Evolutionary conservation across 2,797 vertebrate species (phyloP).

Genomic region (Poecilia gillii): DNA sequence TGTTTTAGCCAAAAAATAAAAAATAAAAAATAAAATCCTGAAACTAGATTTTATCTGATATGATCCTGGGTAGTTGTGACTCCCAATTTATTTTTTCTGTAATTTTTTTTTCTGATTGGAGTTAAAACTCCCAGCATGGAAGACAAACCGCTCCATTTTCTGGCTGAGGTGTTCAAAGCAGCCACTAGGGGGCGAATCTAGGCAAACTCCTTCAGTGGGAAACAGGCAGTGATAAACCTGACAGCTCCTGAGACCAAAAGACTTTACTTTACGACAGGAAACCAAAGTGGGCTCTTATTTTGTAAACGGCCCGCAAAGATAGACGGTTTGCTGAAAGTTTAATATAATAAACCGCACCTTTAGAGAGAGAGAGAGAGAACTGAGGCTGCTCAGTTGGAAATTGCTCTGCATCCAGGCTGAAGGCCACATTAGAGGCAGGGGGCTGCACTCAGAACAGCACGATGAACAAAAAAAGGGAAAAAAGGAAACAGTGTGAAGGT

Average conservation of each 20-base stretch:
- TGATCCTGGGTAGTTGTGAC: slow-evolving; percentile 5
- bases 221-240: slow-evolving; percentile 24
- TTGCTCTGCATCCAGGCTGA: slow-evolving; percentile 41
- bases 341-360: slow-evolving; percentile 14
- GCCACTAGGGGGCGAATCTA: slow-evolving; percentile 32
- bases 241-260: slow-evolving; percentile 21
- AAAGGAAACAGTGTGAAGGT: not conserved
- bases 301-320: slow-evolving; percentile 12
- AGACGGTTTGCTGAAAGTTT: not conserved
- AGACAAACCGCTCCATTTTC: not conserved
- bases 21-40: not conserved
- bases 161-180: slow-evolving; percentile 11
- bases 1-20: not conserved
- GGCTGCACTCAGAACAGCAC: slow-evolving; percentile 5
- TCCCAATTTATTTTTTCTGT: not conserved
- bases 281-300: not conserved
- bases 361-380: not conserved
- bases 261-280: not conserved
- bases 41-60: not conserved
- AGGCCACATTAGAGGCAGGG: slow-evolving; percentile 52
- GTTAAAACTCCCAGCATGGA: slow-evolving; percentile 36
- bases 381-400: slow-evolving; percentile 31
- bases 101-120: not conserved
- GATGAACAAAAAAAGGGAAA: not conserved
- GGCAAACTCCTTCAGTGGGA: slow-evolving; percentile 3